These are phyloP conservation scores for Mus pahari DNA, from an alignment of 2,113 vertebrate species.

Conservation along the genomic window DNA sequence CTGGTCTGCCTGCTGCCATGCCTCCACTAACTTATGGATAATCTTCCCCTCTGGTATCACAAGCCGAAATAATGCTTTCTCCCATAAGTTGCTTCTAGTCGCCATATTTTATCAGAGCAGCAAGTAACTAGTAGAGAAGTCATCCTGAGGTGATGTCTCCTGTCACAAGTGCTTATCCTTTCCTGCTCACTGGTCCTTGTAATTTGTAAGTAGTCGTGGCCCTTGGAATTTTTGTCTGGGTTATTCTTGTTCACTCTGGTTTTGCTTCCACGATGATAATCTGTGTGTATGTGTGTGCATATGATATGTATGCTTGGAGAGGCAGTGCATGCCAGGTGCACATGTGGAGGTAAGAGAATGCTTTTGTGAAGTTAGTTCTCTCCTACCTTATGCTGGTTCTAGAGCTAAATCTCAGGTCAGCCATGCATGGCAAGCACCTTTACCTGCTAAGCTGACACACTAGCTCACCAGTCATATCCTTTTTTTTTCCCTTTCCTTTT, in stretches of 20 bases:
- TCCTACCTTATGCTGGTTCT: background rate
- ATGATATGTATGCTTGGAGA: background rate
- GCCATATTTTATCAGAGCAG: background rate
- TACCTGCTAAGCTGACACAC: too few relatives aligned
- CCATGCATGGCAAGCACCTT: background rate
- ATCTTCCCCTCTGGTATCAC: background rate
- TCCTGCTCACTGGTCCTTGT: background rate
- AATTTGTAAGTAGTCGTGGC: background rate
- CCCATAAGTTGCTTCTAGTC: background rate
- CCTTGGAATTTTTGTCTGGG: background rate
- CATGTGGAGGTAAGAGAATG: background rate
- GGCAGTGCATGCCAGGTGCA: background rate
- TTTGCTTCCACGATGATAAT: background rate
- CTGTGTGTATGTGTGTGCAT: background rate
- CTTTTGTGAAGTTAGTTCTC: too few relatives aligned
- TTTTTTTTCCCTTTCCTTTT: too few relatives aligned
- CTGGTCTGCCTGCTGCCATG: background rate
- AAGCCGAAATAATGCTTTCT: background rate
- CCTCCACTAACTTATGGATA: background rate
- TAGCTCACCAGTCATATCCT: background rate
- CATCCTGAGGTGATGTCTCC: background rate
- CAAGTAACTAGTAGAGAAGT: background rate
- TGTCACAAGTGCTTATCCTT: background rate
- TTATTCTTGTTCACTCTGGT: background rate
- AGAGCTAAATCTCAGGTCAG: background rate